These are phyloP conservation scores for Neoascia interrupta DNA, from an alignment of 2,888 invertebrate genomes.

Conservation along the genomic window DNA sequence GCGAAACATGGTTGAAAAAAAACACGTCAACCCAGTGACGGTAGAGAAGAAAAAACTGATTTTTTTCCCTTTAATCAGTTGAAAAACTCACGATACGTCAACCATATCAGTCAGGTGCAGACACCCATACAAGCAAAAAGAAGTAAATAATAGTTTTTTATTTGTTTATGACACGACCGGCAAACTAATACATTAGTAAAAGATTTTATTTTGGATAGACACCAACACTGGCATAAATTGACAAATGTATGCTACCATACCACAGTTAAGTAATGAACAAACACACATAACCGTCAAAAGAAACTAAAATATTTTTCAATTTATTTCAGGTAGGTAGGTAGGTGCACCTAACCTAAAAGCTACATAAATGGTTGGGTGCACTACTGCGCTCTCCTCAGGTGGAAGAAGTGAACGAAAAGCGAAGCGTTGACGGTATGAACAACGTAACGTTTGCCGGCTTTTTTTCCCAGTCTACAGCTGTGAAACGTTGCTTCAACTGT, in stretches of 20 bases:
- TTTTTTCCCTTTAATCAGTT: conserved; percentile 47
- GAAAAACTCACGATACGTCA: not conserved
- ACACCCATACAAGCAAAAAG: conserved; percentile 5
- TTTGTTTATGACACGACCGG: conserved; percentile 45
- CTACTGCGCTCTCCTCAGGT: not conserved
- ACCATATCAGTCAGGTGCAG: conserved; percentile 37
- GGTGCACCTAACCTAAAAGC: conserved; percentile 31
- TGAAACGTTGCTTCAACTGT: too few relatives aligned
- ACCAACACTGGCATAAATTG: too few relatives aligned
- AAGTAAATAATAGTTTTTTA: conserved; percentile 23
- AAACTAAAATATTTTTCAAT: not conserved
- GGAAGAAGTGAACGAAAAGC: conserved; percentile 15
- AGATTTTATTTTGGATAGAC: too few relatives aligned
- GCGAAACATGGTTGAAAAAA: conserved; percentile 56
- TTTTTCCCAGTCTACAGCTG: not conserved
- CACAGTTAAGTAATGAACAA: not conserved
- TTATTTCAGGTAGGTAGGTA: conserved; percentile 39
- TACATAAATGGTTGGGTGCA: not conserved
- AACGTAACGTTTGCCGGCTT: conserved; percentile 31
- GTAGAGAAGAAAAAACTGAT: too few relatives aligned
- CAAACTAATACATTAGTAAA: conserved; percentile 44
- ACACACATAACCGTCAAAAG: not conserved
- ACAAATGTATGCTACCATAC: too few relatives aligned
- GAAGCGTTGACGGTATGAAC: conserved; percentile 45
- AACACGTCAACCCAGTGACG: conserved; percentile 28